Base-by-base conservation (phyloP, 1,140 invertebrate species). In the Dinoponera quadriceps region DNA sequence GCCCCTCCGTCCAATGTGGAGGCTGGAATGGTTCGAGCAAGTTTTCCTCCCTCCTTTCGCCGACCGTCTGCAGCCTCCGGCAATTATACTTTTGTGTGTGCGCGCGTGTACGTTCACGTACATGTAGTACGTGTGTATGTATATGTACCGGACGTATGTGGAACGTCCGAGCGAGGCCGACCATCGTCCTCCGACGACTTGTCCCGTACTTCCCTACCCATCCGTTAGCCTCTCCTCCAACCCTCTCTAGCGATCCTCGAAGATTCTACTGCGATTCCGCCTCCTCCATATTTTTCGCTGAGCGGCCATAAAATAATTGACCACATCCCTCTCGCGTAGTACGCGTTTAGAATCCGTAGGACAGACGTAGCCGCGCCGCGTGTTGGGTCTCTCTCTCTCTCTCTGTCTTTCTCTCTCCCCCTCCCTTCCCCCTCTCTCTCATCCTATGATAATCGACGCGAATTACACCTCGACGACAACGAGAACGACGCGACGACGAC, bases 41-140 rank as follows among this genome's bases (percentile, higher is more conserved):
- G 82, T 88, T 88, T 78, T 69, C 65, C 55, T 55, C 68, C 44
- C 22, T 74, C 73, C 54, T 44, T 20, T 29, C 62, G 18, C 14
- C 29, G 44, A 51, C 48, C 44, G 51, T 75, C 48, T 44, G 55
- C 33, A 66, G 55, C 65, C 69, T 48, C 38, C 13, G 54, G 84
- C 85, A 86, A 87, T 87, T 87, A 87, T 68, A 87, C 60, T 54
- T 72, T 69, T 57, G 51, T 57, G 51, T 78, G 44, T 68, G 69
- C 75, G 49, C 44, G 49, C 18, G 29, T 63, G 49, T 20, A 18
- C 27, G 27, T 60, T 14, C 20, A 25, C 27, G 27, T 62, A 29
- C 13, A n/a, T n/a, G n/a, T n/a, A n/a, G 59, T 33, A 3, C 27
- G 9, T 11, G 25, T 29, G 27, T 20, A 9, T 3, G 7, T 33